Base-by-base conservation (phyloP, 2,888 invertebrate genomes). In the Dasypogon diadema region DNA sequence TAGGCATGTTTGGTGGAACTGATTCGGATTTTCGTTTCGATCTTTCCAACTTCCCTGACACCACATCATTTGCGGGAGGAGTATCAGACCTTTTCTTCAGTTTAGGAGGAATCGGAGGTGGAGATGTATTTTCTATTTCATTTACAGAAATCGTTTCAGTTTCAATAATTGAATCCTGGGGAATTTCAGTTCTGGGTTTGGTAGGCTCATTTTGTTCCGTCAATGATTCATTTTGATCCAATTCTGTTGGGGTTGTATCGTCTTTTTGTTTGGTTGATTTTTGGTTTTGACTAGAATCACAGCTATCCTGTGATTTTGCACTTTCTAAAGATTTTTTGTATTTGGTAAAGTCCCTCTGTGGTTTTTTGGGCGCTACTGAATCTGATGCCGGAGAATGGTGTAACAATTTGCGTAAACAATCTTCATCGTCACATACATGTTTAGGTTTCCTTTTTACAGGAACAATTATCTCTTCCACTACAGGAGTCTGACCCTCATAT, bases 311-410 rank as follows among this genome's bases (percentile, higher is more conserved):
- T 26, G 60, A 48, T 34, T 74, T 74, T 10, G 8, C 10, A 5
- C 10, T 34, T 14, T 75, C 70, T 16, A 70, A 51, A 14, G 70
- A 37, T 37, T 77, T 77, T 73, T 68, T 75, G 73, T 79, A 80
- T 63, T 79, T 78, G 18, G 75, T 65, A 51, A 80, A 80, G 56
- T 80, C 80, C n/a, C 80, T 74, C 51, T 78, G 77, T 6, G 80
- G 80, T 77, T 80, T 80, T 48, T 78, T 77, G n/a, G 80, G 80
- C 24, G 79, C 77, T 70, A 37, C 48, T 26, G 70, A 54, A 74
- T 78, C 78, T 65, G 51, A 42, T 63, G 73, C 12, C 60, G 48
- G 42, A 12, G 30, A 5, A 10, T 16, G 21, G 30, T 78, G 77
- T 0, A 58, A 6, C 4, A 70, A 42, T n/a, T 76, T 51, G 30